phyloP scores from a whole-genome alignment of 2,113 vertebrate species.

The Protobothrops mucrosquamatus region DNA sequence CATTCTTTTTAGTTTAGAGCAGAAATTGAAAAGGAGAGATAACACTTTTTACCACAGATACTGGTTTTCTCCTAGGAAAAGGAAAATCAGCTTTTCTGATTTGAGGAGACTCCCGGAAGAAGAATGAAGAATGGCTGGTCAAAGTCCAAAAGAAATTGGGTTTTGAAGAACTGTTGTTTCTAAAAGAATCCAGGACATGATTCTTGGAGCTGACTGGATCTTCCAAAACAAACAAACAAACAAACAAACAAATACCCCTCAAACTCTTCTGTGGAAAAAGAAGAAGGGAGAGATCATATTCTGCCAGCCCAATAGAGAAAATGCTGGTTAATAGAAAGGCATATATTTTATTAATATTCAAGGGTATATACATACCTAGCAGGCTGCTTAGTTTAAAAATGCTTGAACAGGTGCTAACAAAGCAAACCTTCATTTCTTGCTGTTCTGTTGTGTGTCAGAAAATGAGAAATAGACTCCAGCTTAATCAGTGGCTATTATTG shows the following conservation, averaged over 20 bases:
- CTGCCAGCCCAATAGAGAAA: neutral
- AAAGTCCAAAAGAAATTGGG: neutral
- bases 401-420: neutral
- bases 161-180: neutral
- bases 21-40: neutral
- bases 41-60: neutral
- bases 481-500: neutral
- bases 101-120: neutral
- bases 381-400: neutral
- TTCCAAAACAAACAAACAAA: neutral
- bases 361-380: neutral
- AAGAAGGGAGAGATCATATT: neutral
- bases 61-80: neutral
- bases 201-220: neutral
- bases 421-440: neutral
- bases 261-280: neutral
- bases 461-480: neutral
- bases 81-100: neutral
- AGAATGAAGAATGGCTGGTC: neutral
- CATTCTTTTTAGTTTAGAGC: neutral
- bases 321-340: neutral
- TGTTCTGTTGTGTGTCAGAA: neutral
- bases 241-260: too few relatives aligned
- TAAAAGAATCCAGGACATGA: neutral
- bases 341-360: neutral